Conservation (phyloP, 2,113 vertebrate species). For the Paramisgurnus dabryanus region DNA sequence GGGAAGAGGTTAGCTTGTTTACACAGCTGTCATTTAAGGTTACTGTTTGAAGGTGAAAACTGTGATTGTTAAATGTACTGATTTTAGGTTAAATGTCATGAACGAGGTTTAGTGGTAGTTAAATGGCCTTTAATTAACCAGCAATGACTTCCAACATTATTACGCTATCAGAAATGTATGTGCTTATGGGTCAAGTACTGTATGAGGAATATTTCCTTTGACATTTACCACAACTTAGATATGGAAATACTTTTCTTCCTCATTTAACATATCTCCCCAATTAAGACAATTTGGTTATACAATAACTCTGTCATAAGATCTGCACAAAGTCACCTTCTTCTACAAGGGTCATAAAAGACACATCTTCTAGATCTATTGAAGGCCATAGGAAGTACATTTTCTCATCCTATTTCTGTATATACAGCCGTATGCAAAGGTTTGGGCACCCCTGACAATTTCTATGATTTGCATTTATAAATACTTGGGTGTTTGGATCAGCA, state of each 20-base stretch:
- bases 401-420: too few species aligned
- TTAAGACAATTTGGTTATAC: conserved; percentile 2
- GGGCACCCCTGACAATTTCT: too few species aligned
- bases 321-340: not conserved
- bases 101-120: not conserved
- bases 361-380: too few species aligned
- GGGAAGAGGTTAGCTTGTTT: conserved; percentile 52
- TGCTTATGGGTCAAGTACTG: not conserved
- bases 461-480: too few species aligned
- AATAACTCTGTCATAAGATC: conserved; percentile 11
- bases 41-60: conserved; percentile 53
- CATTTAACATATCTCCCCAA: conserved; percentile 1
- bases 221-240: not conserved
- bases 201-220: not conserved
- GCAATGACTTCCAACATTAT: not conserved
- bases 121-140: not conserved
- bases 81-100: not conserved
- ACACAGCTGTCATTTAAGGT: conserved; percentile 53
- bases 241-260: conserved; percentile 4
- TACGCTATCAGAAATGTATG: not conserved
- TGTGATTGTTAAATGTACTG: not conserved
- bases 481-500: too few species aligned
- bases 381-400: too few species aligned
- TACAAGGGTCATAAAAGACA: too few species aligned
- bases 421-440: too few species aligned